These are phyloP conservation scores for Gasterosteus nipponicus DNA, from an alignment of 2,113 vertebrate genomes.

Conservation along the genomic window DNA sequence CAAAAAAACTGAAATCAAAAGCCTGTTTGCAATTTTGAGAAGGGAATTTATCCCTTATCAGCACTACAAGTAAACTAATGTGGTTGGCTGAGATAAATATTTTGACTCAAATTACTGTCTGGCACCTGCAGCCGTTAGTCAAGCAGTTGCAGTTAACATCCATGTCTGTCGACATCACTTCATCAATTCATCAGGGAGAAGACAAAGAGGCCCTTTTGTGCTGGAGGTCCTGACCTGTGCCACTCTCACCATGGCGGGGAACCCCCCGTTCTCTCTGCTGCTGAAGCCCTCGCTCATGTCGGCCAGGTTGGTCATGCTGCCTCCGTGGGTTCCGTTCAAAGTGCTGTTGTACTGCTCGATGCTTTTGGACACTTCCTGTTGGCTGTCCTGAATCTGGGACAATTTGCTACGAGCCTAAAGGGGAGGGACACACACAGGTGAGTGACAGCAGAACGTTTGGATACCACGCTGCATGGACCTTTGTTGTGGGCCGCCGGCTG, in stretches of 20 bases:
- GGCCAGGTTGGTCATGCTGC: constrained; percentile 90
- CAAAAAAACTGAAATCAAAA: background rate
- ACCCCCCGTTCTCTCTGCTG: constrained; percentile 86
- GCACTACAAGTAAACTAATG: background rate
- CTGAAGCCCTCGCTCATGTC: constrained; percentile 88
- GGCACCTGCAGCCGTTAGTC: no score
- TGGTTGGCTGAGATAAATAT: background rate
- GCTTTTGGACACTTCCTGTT: constrained; percentile 87
- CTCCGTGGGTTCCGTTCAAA: constrained; percentile 87
- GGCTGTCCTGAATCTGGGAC: constrained; percentile 92
- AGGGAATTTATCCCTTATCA: background rate
- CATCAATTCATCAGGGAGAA: background rate
- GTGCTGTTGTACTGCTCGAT: constrained; percentile 89
- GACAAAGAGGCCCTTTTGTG: background rate
- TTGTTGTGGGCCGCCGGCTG: background rate
- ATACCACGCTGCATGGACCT: background rate
- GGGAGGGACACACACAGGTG: constrained; percentile 1
- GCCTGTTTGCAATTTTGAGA: background rate
- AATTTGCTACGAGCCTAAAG: constrained; percentile 91
- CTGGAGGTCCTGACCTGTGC: constrained; percentile 42
- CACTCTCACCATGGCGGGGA: constrained; percentile 84
- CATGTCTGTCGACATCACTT: no score
- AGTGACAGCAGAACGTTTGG: background rate
- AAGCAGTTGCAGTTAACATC: no score
- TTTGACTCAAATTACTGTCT: background rate